Evolutionary conservation across 2,113 vertebrate species (phyloP), one percentile per base, ranked within the genome.

Genomic region (Acinonyx jubatus): DNA sequence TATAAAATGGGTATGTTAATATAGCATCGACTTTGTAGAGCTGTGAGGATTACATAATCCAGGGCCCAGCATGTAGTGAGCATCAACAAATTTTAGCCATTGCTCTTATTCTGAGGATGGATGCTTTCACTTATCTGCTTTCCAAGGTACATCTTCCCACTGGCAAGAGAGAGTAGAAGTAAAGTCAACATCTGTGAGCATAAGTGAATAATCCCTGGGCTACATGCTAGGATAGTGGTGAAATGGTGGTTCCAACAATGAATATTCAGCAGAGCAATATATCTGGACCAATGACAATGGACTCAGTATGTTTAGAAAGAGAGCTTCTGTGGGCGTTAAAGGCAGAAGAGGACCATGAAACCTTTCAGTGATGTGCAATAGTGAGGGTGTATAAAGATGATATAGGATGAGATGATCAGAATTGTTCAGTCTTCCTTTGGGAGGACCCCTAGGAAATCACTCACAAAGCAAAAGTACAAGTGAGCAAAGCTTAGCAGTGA

Each of bases 1-100:
- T 91, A 61, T 85, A 96, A 89, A 93, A 82, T 16, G n/a, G 45
- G 18, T 36, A 36, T 63, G 38, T 83, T 73, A 89, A 61, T 5
- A 79, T 0, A 79, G 74, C 36, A 19, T 41, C 50, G n/a, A 38
- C 38, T 92, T 81, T 80, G 41, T 69, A 76, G n/a, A 90, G 63
- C 13, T 55, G 29, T 63, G 82, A 83, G 31, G 76, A 36, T 69
- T n/a, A 11, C 3, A 12, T 16, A 55, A 41, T 29, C 65, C 33
- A 4, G 21, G 11, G n/a, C 15, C 50, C 27, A 13, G 57, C 27
- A 31, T 5, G 21, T 4, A 45, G 38, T 10, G 27, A 74, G n/a
- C n/a, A 80, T 11, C 41, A 41, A 8, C 0, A 36, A 31, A n/a
- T 25, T 66, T 63, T 25, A 92, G 81, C 12, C 87, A 12, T 29